A percentile compares a stretch with the other conserved stretches of the same genome.
These are phyloP conservation scores for Nematopogon swammerdamellus DNA, from an alignment of 2,888 invertebrate species.

Conservation along the genomic window DNA sequence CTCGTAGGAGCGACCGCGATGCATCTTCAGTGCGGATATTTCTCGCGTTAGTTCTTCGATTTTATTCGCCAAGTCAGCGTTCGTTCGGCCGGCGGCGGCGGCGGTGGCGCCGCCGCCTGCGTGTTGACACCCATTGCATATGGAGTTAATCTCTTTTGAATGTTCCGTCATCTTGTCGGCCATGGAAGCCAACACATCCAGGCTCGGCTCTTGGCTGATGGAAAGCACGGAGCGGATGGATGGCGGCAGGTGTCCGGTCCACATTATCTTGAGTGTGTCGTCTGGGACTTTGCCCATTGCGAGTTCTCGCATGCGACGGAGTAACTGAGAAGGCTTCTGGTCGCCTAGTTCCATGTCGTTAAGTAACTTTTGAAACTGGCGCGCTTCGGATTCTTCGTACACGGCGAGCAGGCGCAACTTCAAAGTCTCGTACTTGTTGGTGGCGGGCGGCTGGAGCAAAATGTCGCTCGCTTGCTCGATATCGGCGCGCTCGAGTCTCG, in stretches of 20 bases:
- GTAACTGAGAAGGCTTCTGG: conserved; percentile 10
- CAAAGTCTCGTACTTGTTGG: conserved; percentile 8
- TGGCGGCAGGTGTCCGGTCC: conserved; percentile 3
- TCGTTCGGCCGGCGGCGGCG: too few relatives aligned
- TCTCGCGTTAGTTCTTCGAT: too few relatives aligned
- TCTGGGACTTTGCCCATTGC: conserved; percentile 7
- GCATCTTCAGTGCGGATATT: too few relatives aligned
- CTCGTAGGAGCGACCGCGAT: too few relatives aligned
- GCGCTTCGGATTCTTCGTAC: conserved; percentile 1
- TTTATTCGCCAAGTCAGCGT: too few relatives aligned
- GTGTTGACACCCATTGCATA: too few relatives aligned
- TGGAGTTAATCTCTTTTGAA: too few relatives aligned
- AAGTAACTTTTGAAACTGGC: conserved; percentile 7
- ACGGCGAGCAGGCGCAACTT: conserved; percentile 5
- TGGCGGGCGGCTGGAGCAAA: conserved; percentile 10
- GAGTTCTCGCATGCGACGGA: conserved; percentile 9
- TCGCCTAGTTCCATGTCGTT: conserved; percentile 10
- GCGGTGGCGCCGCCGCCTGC: too few relatives aligned
- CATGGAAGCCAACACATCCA: too few relatives aligned
- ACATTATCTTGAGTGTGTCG: conserved; percentile 9
- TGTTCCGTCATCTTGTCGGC: too few relatives aligned
- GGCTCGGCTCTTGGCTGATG: too few relatives aligned
- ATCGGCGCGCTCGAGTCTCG: conserved; percentile 12
- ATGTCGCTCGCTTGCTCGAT: conserved; percentile 13
- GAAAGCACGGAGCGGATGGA: not conserved